Percentiles rank a stretch among this genome's conserved stretches.
Evolutionary conservation across 2,113 vertebrate genomes (phyloP).

Genomic region (Paramisgurnus dabryanus): DNA sequence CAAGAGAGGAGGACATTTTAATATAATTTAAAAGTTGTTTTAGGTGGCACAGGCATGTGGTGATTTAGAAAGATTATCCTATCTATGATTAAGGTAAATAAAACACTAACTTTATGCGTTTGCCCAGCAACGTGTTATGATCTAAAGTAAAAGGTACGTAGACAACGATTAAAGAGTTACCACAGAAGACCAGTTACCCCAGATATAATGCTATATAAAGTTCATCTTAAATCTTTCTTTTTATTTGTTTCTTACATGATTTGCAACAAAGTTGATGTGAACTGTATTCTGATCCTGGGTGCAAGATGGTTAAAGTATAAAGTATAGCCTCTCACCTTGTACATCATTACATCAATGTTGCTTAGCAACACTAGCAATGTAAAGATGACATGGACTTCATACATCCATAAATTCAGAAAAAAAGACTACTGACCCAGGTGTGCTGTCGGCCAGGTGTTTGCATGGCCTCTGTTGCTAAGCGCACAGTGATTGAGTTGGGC

Average conservation of each 20-base stretch:
- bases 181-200: background rate
- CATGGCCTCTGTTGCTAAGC: slow-evolving; percentile 49
- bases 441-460: slow-evolving; percentile 44
- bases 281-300: no score
- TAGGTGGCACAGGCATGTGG: background rate
- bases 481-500: slow-evolving; percentile 23
- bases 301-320: background rate
- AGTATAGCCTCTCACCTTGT: background rate
- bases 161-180: background rate
- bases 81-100: background rate
- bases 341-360: slow-evolving; percentile 17
- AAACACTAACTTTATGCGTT: slow-evolving; percentile 44
- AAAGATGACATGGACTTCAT: background rate
- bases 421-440: slow-evolving; percentile 7
- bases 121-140: slow-evolving; percentile 15
- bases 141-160: slow-evolving; percentile 26
- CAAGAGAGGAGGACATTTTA: background rate
- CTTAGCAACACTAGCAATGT: slow-evolving; percentile 6
- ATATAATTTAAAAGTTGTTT: background rate
- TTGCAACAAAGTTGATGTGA: background rate
- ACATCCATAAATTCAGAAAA: background rate
- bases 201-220: background rate
- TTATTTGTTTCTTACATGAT: background rate
- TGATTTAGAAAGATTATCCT: background rate
- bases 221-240: background rate